phyloP scores from a whole-genome alignment of 1,140 invertebrate genomes.

The Bactericera cockerelli region DNA sequence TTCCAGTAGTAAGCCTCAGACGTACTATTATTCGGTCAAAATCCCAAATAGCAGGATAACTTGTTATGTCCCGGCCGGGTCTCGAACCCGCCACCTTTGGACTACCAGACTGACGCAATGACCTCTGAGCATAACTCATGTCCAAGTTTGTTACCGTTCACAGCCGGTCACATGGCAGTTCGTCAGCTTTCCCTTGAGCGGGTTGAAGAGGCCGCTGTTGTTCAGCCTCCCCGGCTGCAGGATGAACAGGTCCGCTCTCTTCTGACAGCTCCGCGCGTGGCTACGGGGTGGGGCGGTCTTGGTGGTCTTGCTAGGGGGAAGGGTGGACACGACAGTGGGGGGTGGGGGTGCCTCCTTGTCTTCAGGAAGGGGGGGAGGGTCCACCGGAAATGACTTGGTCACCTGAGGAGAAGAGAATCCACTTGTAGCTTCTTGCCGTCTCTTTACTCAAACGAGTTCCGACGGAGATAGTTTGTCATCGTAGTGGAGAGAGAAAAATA shows the following conservation, averaged over 20 bases:
- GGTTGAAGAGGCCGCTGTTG: slow-evolving; percentile 54
- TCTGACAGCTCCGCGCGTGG: slow-evolving; percentile 58
- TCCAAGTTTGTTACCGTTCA: slow-evolving; percentile 47
- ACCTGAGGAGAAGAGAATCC: background rate
- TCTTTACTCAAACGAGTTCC: background rate
- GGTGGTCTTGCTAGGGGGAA: slow-evolving; percentile 27
- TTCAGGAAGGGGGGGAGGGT: slow-evolving; percentile 17
- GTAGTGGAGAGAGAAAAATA: too few species aligned
- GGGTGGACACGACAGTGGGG: slow-evolving; percentile 15
- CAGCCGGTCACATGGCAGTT: slow-evolving; percentile 80
- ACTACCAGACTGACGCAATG: too few species aligned
- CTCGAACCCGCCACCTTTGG: too few species aligned
- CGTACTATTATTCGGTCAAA: too few species aligned
- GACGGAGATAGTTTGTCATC: slow-evolving; percentile 22
- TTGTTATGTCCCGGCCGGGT: too few species aligned
- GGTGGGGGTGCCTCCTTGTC: background rate
- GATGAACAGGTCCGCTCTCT: slow-evolving; percentile 72
- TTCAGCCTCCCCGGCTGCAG: slow-evolving; percentile 64
- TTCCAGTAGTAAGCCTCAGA: too few species aligned
- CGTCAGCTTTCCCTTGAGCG: slow-evolving; percentile 72
- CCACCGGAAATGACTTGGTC: background rate
- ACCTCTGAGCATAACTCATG: too few species aligned
- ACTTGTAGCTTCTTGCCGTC: background rate
- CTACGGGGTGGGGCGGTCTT: slow-evolving; percentile 26
- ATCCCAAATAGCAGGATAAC: too few species aligned